Evolutionary conservation across 2,888 invertebrate genomes (phyloP).

Genomic region (Tiliacea aurago): DNA sequence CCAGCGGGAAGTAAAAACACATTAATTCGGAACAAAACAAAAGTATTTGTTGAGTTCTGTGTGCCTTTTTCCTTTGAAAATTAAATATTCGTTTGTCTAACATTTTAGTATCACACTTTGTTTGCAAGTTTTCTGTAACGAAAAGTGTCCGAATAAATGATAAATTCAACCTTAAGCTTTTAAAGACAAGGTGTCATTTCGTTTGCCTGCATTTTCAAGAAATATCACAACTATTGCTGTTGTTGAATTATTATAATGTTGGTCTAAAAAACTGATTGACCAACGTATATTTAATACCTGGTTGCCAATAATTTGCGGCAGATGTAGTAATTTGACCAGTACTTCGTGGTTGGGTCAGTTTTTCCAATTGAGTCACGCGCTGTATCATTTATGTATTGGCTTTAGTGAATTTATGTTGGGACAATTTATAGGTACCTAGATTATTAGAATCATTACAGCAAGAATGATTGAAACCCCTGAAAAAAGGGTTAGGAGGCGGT

Average conservation of each 20-base stretch:
- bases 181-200: background rate
- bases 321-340: conserved; percentile 5
- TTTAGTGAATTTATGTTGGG: background rate
- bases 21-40: conserved; percentile 50
- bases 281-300: conserved; percentile 20
- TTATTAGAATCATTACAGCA: background rate
- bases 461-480: background rate
- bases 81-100: conserved; percentile 57
- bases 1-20: conserved; percentile 44
- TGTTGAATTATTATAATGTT: conserved; percentile 37
- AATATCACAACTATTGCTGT: conserved; percentile 26
- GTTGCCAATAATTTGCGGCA: conserved; percentile 46
- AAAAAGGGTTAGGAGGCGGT: too few species aligned
- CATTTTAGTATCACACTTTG: conserved; percentile 38
- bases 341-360: background rate
- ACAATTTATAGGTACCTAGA: background rate
- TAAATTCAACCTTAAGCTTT: background rate
- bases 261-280: conserved; percentile 11
- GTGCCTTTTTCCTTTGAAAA: conserved; percentile 53
- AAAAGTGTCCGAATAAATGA: background rate
- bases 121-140: conserved; percentile 36
- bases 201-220: conserved; percentile 2
- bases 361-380: conserved; percentile 3
- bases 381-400: background rate
- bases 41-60: conserved; percentile 30